A percentile compares a stretch with the other conserved stretches of the same genome.
Evolutionary conservation across 2,797 vertebrate species (phyloP).

Genomic region (Gadopsis bispinosus): DNA sequence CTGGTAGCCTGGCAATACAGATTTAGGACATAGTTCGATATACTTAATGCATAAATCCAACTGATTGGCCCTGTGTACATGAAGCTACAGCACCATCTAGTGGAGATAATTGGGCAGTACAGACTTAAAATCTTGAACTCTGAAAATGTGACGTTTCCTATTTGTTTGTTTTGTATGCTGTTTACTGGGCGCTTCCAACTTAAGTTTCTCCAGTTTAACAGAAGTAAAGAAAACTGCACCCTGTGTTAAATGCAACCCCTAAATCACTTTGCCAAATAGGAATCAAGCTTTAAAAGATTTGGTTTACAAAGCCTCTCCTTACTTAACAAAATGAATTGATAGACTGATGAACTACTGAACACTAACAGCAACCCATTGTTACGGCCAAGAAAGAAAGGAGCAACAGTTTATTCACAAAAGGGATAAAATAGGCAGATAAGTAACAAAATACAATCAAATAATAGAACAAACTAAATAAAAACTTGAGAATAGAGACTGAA

Average conservation of each 20-base stretch:
- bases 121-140: not conserved
- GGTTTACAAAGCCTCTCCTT: no score
- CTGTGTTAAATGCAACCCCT: not conserved
- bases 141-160: not conserved
- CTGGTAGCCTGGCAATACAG: not conserved
- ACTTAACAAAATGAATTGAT: no score
- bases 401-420: not conserved
- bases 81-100: not conserved
- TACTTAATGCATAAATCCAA: not conserved
- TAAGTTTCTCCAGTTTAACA: not conserved
- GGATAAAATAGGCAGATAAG: not conserved
- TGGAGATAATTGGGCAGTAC: not conserved
- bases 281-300: no score
- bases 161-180: not conserved
- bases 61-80: no score
- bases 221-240: not conserved
- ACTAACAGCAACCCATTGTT: not conserved
- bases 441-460: no score
- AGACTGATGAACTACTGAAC: not conserved
- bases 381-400: no score
- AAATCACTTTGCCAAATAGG: not conserved
- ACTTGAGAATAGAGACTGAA: not conserved
- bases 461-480: not conserved
- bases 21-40: not conserved
- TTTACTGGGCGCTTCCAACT: not conserved